Evolutionary conservation across 2,888 invertebrate species (phyloP).

Genomic region (Andrena bucephala): DNA sequence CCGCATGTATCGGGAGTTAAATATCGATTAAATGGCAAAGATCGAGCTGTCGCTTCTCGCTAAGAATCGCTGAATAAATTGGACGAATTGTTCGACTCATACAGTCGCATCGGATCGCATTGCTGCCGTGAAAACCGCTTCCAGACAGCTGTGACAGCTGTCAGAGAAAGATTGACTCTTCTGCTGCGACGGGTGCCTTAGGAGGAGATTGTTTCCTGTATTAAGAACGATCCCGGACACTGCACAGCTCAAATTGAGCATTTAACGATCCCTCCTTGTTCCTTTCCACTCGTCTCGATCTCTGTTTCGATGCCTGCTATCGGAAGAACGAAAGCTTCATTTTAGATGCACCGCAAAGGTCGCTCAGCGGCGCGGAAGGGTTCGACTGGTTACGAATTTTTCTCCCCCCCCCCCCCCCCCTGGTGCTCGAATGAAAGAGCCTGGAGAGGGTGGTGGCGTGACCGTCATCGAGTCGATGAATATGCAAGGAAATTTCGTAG

Average conservation of each 20-base stretch:
- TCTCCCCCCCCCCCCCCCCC: conserved; percentile 21
- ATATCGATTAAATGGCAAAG: conserved; percentile 28
- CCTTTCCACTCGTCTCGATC: background rate
- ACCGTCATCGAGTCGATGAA: conserved; percentile 35
- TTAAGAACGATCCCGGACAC: conserved; percentile 8
- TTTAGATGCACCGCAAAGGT: background rate
- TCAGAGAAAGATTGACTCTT: conserved; percentile 15
- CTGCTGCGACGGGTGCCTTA: conserved; percentile 28
- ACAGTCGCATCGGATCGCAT: conserved; percentile 28
- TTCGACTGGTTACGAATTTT: conserved; percentile 26
- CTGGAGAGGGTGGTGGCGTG: conserved; percentile 32
- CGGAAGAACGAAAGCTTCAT: background rate
- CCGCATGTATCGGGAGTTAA: conserved; percentile 37
- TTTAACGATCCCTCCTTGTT: conserved; percentile 1
- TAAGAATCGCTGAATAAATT: conserved; percentile 29
- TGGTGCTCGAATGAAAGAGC: background rate
- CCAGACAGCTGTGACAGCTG: conserved; percentile 48
- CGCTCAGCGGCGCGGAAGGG: conserved; percentile 18
- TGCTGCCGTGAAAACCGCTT: background rate
- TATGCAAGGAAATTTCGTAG: conserved; percentile 52
- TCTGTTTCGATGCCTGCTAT: background rate
- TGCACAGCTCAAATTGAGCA: background rate
- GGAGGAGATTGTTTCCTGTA: conserved; percentile 41
- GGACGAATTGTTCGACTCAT: conserved; percentile 36
- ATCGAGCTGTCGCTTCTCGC: background rate